Base-by-base conservation (phyloP, 1,140 invertebrate genomes). In the Drosophila repletoides region DNA sequence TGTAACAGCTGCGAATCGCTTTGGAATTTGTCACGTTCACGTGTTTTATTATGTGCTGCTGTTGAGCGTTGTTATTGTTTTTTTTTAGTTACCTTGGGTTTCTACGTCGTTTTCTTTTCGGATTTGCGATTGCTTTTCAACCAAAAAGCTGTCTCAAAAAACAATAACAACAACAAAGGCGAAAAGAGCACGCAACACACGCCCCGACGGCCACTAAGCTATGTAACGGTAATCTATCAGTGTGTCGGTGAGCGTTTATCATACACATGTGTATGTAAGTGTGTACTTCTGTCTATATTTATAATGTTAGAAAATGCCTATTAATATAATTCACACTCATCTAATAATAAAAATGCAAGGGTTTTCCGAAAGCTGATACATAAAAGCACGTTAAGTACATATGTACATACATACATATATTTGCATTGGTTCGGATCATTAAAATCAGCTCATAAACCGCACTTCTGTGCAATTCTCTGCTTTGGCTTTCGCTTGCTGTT, bases 11-110 rank as follows among this genome's bases (percentile, higher is more conserved):
- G 60, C 55, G 53, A 43, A 52, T 79, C 36, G 61, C 59, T 86
- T 86, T 79, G 79, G 75, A 86, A 84, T 84, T 84, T 86, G 79
- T 84, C 79, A 84, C 79, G 79, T 84, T 84, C 79, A 84, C 79
- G 79, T 84, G 79, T 80, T 86, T 84, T 79, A 79, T 84, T 84
- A 49, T 84, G 72, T 79, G 70, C 76, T 58, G 45, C 38, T 26
- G 38, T 43, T 33, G 49, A 7, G 64, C 31, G 34, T 41, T 48
- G 43, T 53, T 43, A 34, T 17, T 83, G 53, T 49, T 49, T 36
- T 63, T 66, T 55, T 68, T 46, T 28, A 15, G 15, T 56, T 49
- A 56, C 60, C 66, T 74, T 76, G 73, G 41, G 53, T 58, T 76
- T 76, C 40, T 77, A 65, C 74, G 55, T 71, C 52, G 72, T 63